Conservation (phyloP, 2,113 vertebrate genomes). For the Apteryx owenii region DNA sequence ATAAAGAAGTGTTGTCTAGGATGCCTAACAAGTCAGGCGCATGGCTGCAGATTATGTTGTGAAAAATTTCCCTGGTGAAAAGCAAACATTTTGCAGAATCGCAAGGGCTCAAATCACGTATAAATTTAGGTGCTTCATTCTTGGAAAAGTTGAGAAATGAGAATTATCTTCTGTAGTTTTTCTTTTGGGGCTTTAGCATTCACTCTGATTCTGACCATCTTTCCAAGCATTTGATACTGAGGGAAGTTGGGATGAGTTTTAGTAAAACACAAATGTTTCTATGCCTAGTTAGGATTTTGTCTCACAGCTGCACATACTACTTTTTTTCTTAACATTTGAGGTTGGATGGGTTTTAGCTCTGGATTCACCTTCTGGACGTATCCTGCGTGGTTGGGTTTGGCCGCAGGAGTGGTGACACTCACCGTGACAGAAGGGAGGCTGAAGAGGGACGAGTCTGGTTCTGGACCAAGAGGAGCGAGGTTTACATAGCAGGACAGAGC, state of each 20-base stretch:
- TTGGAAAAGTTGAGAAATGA: too few relatives aligned
- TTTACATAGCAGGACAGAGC: neutral
- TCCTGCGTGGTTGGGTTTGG: neutral
- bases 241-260: neutral
- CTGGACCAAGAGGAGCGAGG: neutral
- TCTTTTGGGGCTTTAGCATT: neutral
- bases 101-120: neutral
- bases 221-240: neutral
- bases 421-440: neutral
- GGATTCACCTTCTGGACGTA: neutral
- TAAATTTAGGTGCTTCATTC: neutral
- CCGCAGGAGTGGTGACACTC: too few relatives aligned
- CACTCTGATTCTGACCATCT: neutral
- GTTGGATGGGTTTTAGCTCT: neutral
- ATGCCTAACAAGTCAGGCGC: rapidly evolving
- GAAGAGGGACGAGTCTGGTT: neutral
- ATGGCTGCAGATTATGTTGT: rapidly evolving
- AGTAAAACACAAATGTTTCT: neutral
- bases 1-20: neutral
- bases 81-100: neutral
- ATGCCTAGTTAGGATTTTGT: neutral
- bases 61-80: neutral
- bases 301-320: too few relatives aligned
- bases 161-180: neutral
- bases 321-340: neutral